These are phyloP conservation scores for Rhineura floridana DNA, from an alignment of 2,113 vertebrate species.

Conservation along the genomic window DNA sequence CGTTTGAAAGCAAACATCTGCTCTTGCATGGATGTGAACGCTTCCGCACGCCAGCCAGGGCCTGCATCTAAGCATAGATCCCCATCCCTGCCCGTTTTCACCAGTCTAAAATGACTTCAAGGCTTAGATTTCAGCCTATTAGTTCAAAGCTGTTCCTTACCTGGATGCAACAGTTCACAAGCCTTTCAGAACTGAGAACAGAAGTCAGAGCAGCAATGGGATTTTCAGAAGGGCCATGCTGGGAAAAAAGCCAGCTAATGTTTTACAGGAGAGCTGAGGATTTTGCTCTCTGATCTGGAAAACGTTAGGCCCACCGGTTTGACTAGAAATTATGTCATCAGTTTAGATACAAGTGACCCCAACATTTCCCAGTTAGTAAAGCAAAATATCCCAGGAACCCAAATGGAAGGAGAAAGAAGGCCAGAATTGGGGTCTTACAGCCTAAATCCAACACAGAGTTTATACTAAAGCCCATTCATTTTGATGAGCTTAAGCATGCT, in stretches of 20 bases:
- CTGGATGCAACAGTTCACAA: not conserved
- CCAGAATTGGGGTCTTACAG: not conserved
- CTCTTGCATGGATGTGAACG: not conserved
- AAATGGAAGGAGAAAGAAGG: not conserved
- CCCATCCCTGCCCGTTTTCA: not conserved
- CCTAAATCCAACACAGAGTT: too few relatives aligned
- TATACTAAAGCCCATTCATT: too few relatives aligned
- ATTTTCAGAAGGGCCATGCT: not conserved
- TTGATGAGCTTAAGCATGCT: not conserved
- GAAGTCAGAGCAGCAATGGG: not conserved
- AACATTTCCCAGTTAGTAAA: not conserved
- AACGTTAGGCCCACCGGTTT: not conserved
- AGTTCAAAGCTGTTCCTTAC: not conserved
- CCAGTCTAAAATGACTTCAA: not conserved
- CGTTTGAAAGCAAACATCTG: constrained; percentile 16
- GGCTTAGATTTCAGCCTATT: not conserved
- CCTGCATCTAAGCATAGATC: not conserved
- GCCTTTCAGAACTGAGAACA: not conserved
- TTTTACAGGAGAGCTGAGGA: not conserved
- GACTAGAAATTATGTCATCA: not conserved
- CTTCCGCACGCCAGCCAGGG: not conserved
- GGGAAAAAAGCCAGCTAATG: not conserved
- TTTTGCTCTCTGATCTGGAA: not conserved
- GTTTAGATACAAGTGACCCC: not conserved
- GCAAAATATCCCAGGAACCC: not conserved